Evolutionary conservation across 1,140 invertebrate genomes (phyloP), one percentile per base, ranked within the genome.

Genomic region (Nephotettix cincticeps): DNA sequence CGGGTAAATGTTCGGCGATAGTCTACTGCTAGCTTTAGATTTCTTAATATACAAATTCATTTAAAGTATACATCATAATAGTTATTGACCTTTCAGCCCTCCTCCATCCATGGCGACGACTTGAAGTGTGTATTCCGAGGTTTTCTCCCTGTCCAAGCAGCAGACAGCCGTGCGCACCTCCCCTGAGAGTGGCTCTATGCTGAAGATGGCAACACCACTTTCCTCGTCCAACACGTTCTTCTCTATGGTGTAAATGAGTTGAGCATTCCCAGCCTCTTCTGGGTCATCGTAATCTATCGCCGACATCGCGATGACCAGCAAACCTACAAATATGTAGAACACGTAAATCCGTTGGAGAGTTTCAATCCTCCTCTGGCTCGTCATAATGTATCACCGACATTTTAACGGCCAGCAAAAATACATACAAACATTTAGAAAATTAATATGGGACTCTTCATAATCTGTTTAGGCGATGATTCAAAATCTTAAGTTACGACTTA

Each of bases 231-330:
- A 96, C 0, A 96, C 94, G 79, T 97, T 98, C 85, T 97, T 97
- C 77, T 98, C 95, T 64, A 98, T 96, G 1, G 94, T 95, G 78
- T 96, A 96, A 51, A 93, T 90, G 0, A 96, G 79, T 69, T 92
- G 92, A 0, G 95, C 95, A 80, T 97, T 96, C 21, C 91, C 93
- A 36, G 92, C 93, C 84, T 97, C 95, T n/a, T 89, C 91, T 0
- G 95, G 95, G 80, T 98, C 96, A 78, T 98, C 96, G 77, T 97
- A 97, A 82, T 98, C 96, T 14, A 96, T 92, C 0, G 96, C 96
- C 0, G 93, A 96, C 92, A 97, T 97, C 2, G 94, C 97, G 95
- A 97, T 97, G n/a, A 98, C 95, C 17, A 97, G 92, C 90, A 95
- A 96, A 74, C 86, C 86, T 86, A 66, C 4, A 65, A 19, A n/a